phyloP scores from a whole-genome alignment of 2,113 vertebrate genomes.

The Hippopotamus amphibius region DNA sequence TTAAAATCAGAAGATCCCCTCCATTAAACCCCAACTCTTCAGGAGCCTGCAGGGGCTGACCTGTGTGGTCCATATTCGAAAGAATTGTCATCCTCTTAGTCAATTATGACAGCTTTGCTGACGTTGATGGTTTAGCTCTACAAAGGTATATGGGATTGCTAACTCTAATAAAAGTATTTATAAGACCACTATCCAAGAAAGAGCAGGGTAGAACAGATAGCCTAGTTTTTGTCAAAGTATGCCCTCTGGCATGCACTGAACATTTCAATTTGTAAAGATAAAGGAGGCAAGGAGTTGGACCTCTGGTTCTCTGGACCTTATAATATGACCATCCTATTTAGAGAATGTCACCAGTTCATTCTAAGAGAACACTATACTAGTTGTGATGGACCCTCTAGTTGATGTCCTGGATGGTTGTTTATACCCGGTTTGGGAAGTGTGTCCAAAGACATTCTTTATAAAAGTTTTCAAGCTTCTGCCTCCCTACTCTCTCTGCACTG shows the following conservation, averaged over 20 bases:
- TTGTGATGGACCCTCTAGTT: neutral
- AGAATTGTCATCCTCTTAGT: neutral
- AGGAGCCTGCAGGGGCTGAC: neutral
- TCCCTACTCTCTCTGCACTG: neutral
- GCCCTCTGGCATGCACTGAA: neutral
- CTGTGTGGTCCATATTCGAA: no score
- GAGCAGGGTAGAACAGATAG: neutral
- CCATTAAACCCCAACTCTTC: neutral
- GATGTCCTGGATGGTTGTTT: neutral
- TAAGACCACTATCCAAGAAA: neutral
- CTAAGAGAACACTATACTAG: neutral
- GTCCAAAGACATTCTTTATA: neutral
- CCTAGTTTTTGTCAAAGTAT: neutral
- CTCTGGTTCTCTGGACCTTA: neutral
- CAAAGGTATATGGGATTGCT: neutral
- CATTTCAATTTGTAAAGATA: conserved; percentile 26
- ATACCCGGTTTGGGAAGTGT: neutral
- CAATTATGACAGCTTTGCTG: neutral
- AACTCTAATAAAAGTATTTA: conserved; percentile 21
- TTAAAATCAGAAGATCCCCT: neutral
- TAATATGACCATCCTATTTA: neutral
- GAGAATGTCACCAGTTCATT: neutral
- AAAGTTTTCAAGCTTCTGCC: neutral
- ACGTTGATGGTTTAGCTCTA: neutral
- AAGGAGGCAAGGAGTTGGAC: conserved; percentile 3